Conservation (phyloP, 2,888 invertebrate species). For the Amaurobius ferox region DNA sequence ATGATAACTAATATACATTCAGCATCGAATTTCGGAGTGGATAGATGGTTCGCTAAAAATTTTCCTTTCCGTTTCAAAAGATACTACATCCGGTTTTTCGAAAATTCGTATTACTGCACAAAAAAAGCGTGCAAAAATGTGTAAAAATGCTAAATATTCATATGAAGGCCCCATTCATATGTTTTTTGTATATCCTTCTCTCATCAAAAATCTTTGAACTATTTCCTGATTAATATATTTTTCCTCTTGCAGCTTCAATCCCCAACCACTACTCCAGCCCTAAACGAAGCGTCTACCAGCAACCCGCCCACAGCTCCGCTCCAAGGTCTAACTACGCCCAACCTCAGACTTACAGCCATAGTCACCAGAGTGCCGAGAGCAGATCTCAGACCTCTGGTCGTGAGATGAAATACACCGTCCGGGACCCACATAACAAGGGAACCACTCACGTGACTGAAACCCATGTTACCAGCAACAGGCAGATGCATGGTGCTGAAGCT, state of each 20-base stretch:
- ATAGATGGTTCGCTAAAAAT: too few species aligned
- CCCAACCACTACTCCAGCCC: slow-evolving; percentile 29
- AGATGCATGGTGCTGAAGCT: slow-evolving; percentile 69
- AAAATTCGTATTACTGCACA: too few species aligned
- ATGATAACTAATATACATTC: too few species aligned
- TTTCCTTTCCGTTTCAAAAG: too few species aligned
- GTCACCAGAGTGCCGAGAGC: slow-evolving; percentile 15
- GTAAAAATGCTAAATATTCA: too few species aligned
- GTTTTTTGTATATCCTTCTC: too few species aligned
- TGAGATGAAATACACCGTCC: slow-evolving; percentile 69
- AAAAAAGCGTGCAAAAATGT: too few species aligned
- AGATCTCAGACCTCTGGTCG: slow-evolving; percentile 49
- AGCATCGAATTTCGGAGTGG: too few species aligned
- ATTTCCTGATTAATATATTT: too few species aligned
- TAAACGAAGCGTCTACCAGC: slow-evolving; percentile 36
- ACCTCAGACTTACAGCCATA: slow-evolving; percentile 27
- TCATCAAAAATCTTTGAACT: too few species aligned
- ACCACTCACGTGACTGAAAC: slow-evolving; percentile 68
- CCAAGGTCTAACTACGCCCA: slow-evolving; percentile 16
- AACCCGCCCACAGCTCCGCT: background rate
- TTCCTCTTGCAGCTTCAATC: slow-evolving; percentile 13
- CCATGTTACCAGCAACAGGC: slow-evolving; percentile 61
- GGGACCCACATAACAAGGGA: slow-evolving; percentile 56
- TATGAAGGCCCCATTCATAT: too few species aligned
- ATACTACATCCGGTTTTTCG: too few species aligned